Conservation (phyloP, 2,797 vertebrate genomes). For the Anguilla marmorata region DNA sequence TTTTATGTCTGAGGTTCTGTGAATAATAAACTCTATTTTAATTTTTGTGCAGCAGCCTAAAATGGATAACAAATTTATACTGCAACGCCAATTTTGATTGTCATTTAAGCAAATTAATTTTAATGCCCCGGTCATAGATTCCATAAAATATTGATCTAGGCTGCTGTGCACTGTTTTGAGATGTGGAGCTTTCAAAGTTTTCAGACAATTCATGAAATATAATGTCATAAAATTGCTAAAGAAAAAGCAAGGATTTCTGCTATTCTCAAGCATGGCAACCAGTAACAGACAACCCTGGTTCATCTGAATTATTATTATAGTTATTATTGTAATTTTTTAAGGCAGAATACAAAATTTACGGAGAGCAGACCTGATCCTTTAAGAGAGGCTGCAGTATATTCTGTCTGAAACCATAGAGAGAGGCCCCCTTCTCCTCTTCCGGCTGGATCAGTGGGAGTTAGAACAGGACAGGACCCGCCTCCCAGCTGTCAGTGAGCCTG, state of each 20-base stretch:
- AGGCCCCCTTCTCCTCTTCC: neutral
- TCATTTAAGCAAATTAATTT: neutral
- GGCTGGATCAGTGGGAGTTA: neutral
- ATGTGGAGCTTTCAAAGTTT: neutral
- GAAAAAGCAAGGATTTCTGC: neutral
- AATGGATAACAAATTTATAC: neutral
- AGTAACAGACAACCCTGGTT: neutral
- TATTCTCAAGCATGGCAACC: neutral
- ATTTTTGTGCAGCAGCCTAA: neutral
- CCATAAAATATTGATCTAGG: neutral
- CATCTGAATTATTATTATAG: neutral
- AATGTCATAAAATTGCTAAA: neutral
- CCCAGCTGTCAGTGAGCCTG: neutral
- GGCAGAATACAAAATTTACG: neutral
- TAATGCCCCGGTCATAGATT: neutral
- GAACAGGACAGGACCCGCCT: neutral
- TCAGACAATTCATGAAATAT: neutral
- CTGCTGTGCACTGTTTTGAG: neutral
- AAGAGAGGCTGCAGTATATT: neutral
- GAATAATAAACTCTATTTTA: slow-evolving; percentile 1
- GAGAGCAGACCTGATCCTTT: neutral
- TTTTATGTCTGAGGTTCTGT: neutral
- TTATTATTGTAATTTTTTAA: neutral
- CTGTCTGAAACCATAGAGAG: neutral
- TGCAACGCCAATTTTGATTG: neutral